These are phyloP conservation scores for Spongia lamella DNA, from an alignment of 37 sponge, comb jelly and placozoan species.

Conservation along the genomic window DNA sequence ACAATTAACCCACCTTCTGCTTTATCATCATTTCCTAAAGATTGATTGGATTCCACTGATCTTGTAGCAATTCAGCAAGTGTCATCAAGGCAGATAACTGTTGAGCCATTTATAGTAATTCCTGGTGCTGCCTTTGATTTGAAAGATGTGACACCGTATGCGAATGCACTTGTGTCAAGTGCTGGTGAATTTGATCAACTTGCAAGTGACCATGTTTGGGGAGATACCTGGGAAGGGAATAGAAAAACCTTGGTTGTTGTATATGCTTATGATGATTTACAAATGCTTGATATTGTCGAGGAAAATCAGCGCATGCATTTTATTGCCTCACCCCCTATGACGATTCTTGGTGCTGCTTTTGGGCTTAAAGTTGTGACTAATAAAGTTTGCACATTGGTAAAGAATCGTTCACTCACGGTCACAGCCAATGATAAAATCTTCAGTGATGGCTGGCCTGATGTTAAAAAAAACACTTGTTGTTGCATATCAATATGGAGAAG, in stretches of 20 bases:
- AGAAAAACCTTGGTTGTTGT: conserved; percentile 13
- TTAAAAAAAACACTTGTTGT: not conserved
- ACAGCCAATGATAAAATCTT: not conserved
- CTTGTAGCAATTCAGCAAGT: not conserved
- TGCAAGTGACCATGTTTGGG: conserved; percentile 9
- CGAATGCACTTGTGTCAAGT: not conserved
- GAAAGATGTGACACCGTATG: not conserved
- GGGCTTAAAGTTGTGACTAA: not conserved
- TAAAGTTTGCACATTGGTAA: not conserved
- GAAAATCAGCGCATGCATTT: conserved; percentile 5
- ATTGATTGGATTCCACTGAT: not conserved
- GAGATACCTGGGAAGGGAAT: conserved; percentile 12
- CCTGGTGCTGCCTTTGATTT: conserved; percentile 16
- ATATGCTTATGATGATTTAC: not conserved
- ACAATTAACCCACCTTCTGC: not conserved
- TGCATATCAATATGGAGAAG: conserved; percentile 13
- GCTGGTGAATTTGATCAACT: not conserved
- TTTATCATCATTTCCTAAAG: not conserved
- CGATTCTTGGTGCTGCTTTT: not conserved
- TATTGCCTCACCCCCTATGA: conserved; percentile 2
- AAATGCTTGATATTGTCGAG: conserved; percentile 17
- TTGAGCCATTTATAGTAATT: not conserved
- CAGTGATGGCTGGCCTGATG: not conserved
- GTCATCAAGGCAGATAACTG: not conserved
- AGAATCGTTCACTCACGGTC: not conserved